Percentiles rank a stretch among this genome's conserved stretches.
Conservation (phyloP, 2,888 invertebrate genomes). For the Argyra leucocephala region DNA sequence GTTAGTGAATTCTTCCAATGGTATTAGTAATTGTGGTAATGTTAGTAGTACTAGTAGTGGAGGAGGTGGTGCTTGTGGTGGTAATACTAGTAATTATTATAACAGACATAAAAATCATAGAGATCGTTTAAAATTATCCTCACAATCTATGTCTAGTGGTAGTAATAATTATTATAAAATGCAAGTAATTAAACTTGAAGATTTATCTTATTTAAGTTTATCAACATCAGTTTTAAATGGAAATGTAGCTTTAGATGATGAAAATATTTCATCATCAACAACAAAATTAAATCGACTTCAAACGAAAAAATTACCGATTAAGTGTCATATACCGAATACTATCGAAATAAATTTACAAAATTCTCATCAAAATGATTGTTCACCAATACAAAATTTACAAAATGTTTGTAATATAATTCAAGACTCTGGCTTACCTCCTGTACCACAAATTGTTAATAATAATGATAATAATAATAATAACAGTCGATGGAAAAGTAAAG, state of each 20-base stretch:
- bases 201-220: constrained; percentile 36
- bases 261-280: constrained; percentile 14
- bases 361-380: neutral
- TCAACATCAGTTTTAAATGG: constrained; percentile 39
- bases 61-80: neutral
- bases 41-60: constrained; percentile 20
- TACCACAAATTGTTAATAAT: neutral
- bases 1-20: constrained; percentile 13
- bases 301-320: constrained; percentile 16
- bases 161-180: constrained; percentile 18
- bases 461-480: neutral
- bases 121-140: constrained; percentile 36
- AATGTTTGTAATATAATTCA: neutral
- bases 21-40: constrained; percentile 24
- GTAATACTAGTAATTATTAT: neutral
- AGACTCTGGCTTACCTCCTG: neutral
- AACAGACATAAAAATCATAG: constrained; percentile 22
- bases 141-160: constrained; percentile 38
- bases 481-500: neutral
- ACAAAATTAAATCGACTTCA: constrained; percentile 16
- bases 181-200: constrained; percentile 29
- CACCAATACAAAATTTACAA: neutral
- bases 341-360: neutral
- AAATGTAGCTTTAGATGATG: constrained; percentile 17
- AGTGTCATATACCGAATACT: constrained; percentile 8